Conservation (phyloP, 2,113 vertebrate species). For the Phylloscopus trochilus region DNA sequence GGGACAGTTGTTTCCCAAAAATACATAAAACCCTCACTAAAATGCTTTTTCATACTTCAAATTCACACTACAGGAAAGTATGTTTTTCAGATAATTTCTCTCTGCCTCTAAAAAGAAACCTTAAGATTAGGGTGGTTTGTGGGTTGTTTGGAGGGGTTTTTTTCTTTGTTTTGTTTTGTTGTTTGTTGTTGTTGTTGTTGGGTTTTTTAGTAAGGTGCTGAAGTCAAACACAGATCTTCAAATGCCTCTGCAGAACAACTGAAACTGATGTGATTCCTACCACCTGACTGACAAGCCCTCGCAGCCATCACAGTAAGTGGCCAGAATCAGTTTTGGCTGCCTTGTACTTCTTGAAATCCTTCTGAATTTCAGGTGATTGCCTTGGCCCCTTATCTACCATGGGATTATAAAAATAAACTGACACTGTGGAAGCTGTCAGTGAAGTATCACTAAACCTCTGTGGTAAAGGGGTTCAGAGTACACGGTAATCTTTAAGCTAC, state of each 20-base stretch:
- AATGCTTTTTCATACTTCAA: not conserved
- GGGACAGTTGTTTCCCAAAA: not conserved
- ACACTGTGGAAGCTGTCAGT: not conserved
- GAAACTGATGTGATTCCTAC: not conserved
- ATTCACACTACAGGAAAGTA: not conserved
- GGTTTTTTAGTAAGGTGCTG: not conserved
- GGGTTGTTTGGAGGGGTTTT: too few species aligned
- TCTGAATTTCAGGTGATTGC: not conserved
- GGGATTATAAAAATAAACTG: not conserved
- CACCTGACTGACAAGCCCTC: not conserved
- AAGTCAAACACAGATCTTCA: not conserved
- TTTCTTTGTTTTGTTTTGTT: not conserved
- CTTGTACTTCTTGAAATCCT: not conserved
- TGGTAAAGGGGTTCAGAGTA: constrained; percentile 1
- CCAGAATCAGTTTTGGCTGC: constrained; percentile 34
- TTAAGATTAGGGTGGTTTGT: not conserved
- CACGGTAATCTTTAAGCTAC: not conserved
- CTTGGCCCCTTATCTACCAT: not conserved
- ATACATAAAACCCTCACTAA: not conserved
- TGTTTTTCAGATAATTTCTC: not conserved
- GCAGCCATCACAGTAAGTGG: not conserved
- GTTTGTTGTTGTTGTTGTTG: too few species aligned
- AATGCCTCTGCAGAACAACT: not conserved
- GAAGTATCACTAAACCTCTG: not conserved
- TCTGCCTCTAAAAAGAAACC: not conserved